Percentiles rank a stretch among this genome's conserved stretches.
Conservation (phyloP, 2,797 vertebrate genomes). For the Melanotaenia nigrans region DNA sequence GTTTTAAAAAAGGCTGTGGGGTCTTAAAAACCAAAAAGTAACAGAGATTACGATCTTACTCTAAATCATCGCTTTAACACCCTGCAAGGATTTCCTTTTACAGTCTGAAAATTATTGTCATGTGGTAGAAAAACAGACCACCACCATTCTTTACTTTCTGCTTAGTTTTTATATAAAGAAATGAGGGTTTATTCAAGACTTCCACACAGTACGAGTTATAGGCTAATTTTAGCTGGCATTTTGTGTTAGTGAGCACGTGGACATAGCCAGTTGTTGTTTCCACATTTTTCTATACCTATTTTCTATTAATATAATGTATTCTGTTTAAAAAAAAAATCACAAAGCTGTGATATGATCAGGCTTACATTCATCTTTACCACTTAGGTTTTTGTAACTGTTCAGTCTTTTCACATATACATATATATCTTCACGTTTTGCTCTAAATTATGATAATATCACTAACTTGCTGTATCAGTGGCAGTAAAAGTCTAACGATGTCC, state of each 20-base stretch:
- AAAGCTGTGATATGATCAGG: background rate
- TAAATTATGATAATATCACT: background rate
- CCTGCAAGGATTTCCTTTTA: slow-evolving; percentile 19
- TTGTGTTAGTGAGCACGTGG: too few relatives aligned
- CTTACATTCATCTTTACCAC: background rate
- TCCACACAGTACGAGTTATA: background rate
- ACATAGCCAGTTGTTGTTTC: background rate
- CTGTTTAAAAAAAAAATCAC: background rate
- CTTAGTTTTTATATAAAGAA: background rate
- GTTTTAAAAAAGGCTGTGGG: background rate
- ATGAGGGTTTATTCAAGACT: background rate
- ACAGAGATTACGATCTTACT: slow-evolving; percentile 12
- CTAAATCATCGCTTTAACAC: slow-evolving; percentile 6
- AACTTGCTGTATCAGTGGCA: background rate
- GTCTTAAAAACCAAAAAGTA: background rate
- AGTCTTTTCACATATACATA: background rate
- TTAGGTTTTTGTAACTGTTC: background rate
- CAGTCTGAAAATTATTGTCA: slow-evolving; percentile 8
- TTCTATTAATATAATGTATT: background rate
- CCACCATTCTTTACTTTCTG: background rate
- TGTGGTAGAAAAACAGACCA: background rate
- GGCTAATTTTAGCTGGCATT: background rate
- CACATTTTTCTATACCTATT: background rate
- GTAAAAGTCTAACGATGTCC: background rate
- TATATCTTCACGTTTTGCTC: background rate